A percentile compares a stretch with the other conserved stretches of the same genome.
Evolutionary conservation across 2,113 vertebrate species (phyloP).

Genomic region (Aythya baeri): DNA sequence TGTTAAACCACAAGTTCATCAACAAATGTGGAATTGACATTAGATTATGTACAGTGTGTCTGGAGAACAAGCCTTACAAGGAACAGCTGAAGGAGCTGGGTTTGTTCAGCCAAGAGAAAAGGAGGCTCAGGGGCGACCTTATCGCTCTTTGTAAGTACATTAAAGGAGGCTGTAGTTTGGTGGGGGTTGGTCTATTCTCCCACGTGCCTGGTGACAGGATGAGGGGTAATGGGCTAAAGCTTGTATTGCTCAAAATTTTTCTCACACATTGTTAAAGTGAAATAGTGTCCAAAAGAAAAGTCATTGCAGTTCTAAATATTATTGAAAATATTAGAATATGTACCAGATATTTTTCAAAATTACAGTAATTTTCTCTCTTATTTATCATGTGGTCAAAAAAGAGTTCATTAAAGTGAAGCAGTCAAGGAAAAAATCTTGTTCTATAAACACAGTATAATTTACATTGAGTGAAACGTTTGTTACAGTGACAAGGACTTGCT

Average conservation of each 20-base stretch:
- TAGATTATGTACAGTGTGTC: neutral
- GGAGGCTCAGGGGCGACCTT: too few relatives aligned
- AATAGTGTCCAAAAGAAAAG: neutral
- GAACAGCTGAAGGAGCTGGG: too few relatives aligned
- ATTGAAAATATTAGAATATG: neutral
- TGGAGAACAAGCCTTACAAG: too few relatives aligned
- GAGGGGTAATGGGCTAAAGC: too few relatives aligned
- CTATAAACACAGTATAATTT: neutral
- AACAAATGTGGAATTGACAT: neutral
- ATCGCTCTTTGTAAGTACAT: too few relatives aligned
- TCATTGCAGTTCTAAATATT: neutral
- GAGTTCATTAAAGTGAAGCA: neutral
- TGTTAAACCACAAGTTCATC: neutral
- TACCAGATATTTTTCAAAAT: neutral
- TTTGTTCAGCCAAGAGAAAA: too few relatives aligned
- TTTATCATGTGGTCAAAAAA: neutral
- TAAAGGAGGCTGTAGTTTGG: too few relatives aligned
- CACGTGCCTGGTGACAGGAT: too few relatives aligned
- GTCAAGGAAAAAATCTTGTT: neutral
- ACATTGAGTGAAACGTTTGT: neutral
- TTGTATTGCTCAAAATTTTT: neutral
- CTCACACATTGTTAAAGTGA: neutral
- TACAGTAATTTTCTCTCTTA: neutral
- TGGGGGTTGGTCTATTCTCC: too few relatives aligned
- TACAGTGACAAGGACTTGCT: neutral